phyloP scores from a whole-genome alignment of 2,888 invertebrate species.

The Pristionchus fissidentatus region DNA sequence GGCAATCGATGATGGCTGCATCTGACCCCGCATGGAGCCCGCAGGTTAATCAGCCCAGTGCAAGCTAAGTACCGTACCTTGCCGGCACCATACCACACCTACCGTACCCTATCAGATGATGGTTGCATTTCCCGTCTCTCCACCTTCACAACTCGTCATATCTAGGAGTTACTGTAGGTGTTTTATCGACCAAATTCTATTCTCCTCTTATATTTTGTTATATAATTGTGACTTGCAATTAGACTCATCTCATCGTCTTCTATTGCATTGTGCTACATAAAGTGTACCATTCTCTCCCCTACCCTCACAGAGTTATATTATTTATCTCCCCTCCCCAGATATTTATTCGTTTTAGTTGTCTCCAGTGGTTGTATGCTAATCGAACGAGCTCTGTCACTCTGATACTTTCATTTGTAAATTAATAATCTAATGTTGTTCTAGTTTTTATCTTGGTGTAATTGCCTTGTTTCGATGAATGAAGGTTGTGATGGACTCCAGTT shows the following conservation, averaged over 20 bases:
- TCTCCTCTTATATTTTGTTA: conserved; percentile 8
- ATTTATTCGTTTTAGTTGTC: conserved; percentile 5
- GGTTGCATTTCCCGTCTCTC: not conserved
- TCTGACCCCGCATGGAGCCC: conserved; percentile 72
- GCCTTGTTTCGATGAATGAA: conserved; percentile 8
- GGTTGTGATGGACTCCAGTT: conserved; percentile 15
- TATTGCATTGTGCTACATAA: conserved; percentile 24
- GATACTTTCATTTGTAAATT: not conserved
- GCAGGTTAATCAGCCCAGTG: conserved; percentile 56
- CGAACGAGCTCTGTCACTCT: not conserved
- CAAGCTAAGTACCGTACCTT: conserved; percentile 3
- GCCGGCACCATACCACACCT: not conserved
- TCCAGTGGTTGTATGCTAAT: not conserved
- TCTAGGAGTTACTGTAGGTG: conserved; percentile 37
- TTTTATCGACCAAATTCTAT: not conserved
- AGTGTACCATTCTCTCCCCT: not conserved
- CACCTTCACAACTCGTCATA: conserved; percentile 27
- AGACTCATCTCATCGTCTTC: not conserved
- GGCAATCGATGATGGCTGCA: conserved; percentile 73
- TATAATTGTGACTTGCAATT: conserved; percentile 11
- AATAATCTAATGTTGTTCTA: conserved; percentile 19
- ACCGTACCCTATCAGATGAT: conserved; percentile 16
- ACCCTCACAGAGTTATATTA: conserved; percentile 11
- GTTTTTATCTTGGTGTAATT: conserved; percentile 2
- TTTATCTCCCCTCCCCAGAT: conserved; percentile 23